phyloP scores from a whole-genome alignment of 1,140 invertebrate species.

The Anastrepha ludens region DNA sequence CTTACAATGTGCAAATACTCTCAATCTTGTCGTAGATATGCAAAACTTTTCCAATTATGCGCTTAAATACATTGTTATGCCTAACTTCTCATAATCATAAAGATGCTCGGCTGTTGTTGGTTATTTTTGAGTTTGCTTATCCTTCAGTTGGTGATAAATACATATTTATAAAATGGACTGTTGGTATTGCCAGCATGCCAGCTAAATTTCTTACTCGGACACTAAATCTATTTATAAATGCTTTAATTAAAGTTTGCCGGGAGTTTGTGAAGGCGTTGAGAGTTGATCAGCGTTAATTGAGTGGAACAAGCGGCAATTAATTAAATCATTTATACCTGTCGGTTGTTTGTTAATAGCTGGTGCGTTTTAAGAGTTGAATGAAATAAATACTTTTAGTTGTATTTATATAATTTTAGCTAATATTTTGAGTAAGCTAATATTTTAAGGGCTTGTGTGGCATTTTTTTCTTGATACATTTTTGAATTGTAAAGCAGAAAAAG shows the following conservation, averaged over 20 bases:
- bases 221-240: background rate
- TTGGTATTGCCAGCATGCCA: background rate
- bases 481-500: too few species aligned
- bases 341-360: background rate
- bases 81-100: background rate
- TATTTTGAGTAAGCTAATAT: too few species aligned
- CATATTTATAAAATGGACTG: background rate
- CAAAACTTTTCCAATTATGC: constrained; percentile 18
- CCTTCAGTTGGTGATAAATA: background rate
- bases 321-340: background rate
- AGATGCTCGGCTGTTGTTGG: too few species aligned
- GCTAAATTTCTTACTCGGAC: background rate
- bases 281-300: constrained; percentile 4
- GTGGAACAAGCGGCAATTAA: background rate
- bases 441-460: too few species aligned
- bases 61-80: background rate
- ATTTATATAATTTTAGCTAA: background rate
- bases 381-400: background rate
- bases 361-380: background rate
- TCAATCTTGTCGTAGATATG: background rate
- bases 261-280: background rate
- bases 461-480: too few species aligned
- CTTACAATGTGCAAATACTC: background rate
- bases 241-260: background rate
- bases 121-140: background rate